Percentiles rank a stretch among this genome's conserved stretches.
Evolutionary conservation across 2,797 vertebrate species (phyloP).

Genomic region (Poecilia velifera): DNA sequence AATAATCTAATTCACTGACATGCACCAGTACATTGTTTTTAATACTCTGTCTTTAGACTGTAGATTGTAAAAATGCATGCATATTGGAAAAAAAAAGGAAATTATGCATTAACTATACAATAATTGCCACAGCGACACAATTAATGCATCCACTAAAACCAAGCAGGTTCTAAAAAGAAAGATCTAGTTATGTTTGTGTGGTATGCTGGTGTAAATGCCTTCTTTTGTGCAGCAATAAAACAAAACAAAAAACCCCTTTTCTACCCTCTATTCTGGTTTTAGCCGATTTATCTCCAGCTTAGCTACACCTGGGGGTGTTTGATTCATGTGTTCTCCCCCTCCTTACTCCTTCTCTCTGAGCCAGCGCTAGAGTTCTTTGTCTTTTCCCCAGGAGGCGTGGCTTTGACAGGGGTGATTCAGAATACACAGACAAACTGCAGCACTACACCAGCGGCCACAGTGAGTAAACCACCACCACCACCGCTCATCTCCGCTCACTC

Average conservation of each 20-base stretch:
- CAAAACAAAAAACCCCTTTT: background rate
- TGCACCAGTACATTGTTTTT: background rate
- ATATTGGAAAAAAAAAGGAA: background rate
- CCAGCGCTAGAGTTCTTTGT: constrained; percentile 81
- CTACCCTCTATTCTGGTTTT: background rate
- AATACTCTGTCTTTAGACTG: background rate
- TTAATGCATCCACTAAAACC: constrained; percentile 1
- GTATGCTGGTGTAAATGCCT: background rate
- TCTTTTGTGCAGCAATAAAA: constrained; percentile 6
- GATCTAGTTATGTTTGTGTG: background rate
- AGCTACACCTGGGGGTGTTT: constrained; percentile 52
- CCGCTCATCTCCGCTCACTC: constrained; percentile 13
- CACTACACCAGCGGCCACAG: constrained; percentile 99
- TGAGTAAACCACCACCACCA: constrained; percentile 81
- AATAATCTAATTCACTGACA: background rate
- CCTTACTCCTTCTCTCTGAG: constrained; percentile 47
- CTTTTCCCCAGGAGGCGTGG: constrained; percentile 92
- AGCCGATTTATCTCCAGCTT: constrained; percentile 23
- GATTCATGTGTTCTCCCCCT: constrained; percentile 43
- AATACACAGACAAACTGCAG: constrained; percentile 99
- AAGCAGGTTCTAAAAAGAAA: background rate
- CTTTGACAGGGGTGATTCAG: constrained; percentile 94
- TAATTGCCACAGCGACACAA: background rate
- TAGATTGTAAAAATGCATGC: background rate
- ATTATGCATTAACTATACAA: background rate